A percentile compares a stretch with the other conserved stretches of the same genome.
Conservation (phyloP, 2,797 vertebrate genomes). For the Loriculus beryllinus region DNA sequence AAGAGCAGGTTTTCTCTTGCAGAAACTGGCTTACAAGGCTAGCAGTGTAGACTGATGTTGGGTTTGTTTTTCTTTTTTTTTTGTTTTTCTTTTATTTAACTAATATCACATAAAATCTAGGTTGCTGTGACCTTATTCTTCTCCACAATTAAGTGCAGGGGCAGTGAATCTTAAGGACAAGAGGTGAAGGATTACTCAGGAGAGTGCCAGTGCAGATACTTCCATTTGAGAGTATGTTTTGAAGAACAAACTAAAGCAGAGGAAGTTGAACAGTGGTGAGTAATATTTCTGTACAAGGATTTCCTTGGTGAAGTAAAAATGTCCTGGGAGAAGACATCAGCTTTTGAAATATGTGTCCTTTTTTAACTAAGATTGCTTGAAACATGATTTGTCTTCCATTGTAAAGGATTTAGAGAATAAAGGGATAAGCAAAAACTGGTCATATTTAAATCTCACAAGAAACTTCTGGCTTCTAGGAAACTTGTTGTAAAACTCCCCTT, state of each 20-base stretch:
- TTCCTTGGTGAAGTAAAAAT: not conserved
- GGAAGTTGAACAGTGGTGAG: slow-evolving; percentile 31
- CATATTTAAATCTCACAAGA: not conserved
- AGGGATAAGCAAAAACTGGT: not conserved
- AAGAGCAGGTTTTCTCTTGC: not conserved
- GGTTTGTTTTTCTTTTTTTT: not conserved
- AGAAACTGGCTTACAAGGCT: not conserved
- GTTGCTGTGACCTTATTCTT: not conserved
- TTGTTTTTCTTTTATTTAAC: not conserved
- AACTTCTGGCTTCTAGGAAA: not conserved
- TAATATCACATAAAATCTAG: not conserved
- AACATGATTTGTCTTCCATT: not conserved
- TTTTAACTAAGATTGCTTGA: not conserved
- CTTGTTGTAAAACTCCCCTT: not conserved
- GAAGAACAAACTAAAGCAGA: slow-evolving; percentile 12
- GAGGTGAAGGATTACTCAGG: not conserved
- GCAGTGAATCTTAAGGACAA: not conserved
- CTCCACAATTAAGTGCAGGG: not conserved
- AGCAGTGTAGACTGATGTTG: not conserved
- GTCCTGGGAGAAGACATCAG: not conserved
- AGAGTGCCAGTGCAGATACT: not conserved
- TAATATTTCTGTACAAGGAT: not conserved
- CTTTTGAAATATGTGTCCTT: not conserved
- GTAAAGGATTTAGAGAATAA: not conserved
- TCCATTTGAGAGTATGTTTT: not conserved